Conservation (phyloP, 2,888 invertebrate genomes). For the Alentia gelatinosa region DNA sequence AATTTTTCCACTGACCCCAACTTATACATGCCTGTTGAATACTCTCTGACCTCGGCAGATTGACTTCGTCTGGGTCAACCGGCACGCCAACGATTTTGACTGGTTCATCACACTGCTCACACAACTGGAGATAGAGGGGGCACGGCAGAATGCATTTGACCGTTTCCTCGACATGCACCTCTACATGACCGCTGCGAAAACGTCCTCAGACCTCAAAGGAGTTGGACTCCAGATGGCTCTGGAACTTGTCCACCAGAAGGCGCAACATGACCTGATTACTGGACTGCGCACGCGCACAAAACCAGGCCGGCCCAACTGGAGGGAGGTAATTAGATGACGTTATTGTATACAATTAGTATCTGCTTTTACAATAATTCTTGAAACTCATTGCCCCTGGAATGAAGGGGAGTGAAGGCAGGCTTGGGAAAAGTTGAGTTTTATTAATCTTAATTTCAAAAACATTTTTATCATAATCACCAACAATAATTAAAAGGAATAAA, state of each 20-base stretch:
- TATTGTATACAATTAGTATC: not conserved
- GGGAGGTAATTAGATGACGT: slow-evolving; percentile 85
- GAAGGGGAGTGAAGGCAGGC: too few relatives aligned
- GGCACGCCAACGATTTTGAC: slow-evolving; percentile 96
- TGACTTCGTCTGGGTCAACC: slow-evolving; percentile 98
- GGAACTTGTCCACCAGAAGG: slow-evolving; percentile 90
- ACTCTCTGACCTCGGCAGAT: slow-evolving; percentile 84
- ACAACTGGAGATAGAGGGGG: slow-evolving; percentile 91
- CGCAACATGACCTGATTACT: slow-evolving; percentile 83
- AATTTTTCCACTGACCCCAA: too few relatives aligned
- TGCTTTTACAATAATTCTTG: too few relatives aligned
- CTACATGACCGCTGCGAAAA: slow-evolving; percentile 61
- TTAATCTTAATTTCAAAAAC: too few relatives aligned
- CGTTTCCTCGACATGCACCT: slow-evolving; percentile 61
- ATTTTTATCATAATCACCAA: too few relatives aligned
- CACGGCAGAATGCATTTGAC: slow-evolving; percentile 40
- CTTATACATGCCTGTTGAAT: not conserved
- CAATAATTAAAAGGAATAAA: too few relatives aligned
- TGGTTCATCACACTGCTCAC: slow-evolving; percentile 98
- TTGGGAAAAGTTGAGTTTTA: too few relatives aligned
- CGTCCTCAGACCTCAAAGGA: slow-evolving; percentile 59
- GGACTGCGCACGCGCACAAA: slow-evolving; percentile 59
- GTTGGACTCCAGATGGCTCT: slow-evolving; percentile 88
- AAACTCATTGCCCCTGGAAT: too few relatives aligned
- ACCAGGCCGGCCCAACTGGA: slow-evolving; percentile 84